phyloP scores from a whole-genome alignment of 2,113 vertebrate species.

The Sinosuthora webbiana region DNA sequence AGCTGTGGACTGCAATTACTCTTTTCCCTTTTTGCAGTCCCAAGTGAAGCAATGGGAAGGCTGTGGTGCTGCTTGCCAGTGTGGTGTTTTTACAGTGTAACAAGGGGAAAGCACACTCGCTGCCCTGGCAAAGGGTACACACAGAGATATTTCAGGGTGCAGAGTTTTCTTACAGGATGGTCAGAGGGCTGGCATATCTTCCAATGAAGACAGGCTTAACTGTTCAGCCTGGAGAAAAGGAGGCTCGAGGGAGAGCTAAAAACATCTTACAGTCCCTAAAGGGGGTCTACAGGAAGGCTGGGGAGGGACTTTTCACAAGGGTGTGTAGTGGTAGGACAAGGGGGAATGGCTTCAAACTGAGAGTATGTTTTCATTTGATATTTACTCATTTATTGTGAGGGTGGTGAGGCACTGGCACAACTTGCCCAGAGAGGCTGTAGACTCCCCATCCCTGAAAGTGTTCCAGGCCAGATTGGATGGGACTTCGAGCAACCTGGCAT shows the following conservation, averaged over 20 bases:
- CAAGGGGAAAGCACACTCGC: not conserved
- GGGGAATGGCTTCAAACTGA: not conserved
- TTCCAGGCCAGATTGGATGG: not conserved
- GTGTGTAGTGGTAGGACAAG: not conserved
- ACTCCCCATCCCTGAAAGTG: too few relatives aligned
- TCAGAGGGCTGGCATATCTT: not conserved
- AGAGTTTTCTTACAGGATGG: not conserved
- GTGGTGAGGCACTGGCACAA: not conserved
- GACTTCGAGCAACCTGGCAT: not conserved
- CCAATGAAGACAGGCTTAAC: not conserved
- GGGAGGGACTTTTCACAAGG: not conserved
- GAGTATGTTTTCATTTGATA: not conserved
- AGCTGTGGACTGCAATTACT: not conserved
- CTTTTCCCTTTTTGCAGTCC: not conserved
- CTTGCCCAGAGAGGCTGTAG: not conserved
- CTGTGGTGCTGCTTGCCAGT: fast-evolving
- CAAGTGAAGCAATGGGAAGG: not conserved
- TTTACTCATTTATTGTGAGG: not conserved
- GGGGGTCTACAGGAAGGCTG: not conserved
- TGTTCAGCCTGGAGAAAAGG: not conserved
- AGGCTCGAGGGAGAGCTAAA: not conserved
- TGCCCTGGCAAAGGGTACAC: not conserved
- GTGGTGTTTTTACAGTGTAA: not conserved
- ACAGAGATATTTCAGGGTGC: not conserved
- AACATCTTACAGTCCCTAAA: not conserved